Percentiles rank a stretch among this genome's conserved stretches.
Conservation (phyloP, 2,888 invertebrate species). For the Acanthococcus lagerstroemiae region DNA sequence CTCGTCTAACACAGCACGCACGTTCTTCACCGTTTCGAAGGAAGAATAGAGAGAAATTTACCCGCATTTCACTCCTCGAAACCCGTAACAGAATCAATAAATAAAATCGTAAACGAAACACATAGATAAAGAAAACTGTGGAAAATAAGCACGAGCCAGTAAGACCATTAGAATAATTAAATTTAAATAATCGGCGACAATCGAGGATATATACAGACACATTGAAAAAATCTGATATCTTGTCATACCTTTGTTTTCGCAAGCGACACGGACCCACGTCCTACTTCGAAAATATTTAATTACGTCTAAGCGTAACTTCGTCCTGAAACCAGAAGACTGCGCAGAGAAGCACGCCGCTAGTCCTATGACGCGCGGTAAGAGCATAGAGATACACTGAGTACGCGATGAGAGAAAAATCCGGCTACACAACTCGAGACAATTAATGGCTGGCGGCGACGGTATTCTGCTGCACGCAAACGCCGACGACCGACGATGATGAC, state of each 20-base stretch:
- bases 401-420: background rate
- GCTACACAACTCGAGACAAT: background rate
- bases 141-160: slow-evolving; percentile 22
- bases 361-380: background rate
- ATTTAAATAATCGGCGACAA: background rate
- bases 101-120: background rate
- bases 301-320: too few relatives aligned
- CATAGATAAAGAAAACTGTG: background rate
- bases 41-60: too few relatives aligned
- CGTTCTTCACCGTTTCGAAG: too few relatives aligned
- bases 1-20: too few relatives aligned
- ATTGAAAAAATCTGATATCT: too few relatives aligned
- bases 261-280: too few relatives aligned
- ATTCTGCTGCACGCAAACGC: background rate
- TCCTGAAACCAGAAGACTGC: background rate
- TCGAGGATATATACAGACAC: background rate
- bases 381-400: background rate
- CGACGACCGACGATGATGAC: background rate
- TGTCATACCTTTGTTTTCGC: too few relatives aligned
- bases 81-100: too few relatives aligned
- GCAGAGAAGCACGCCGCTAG: background rate
- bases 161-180: slow-evolving; percentile 2
- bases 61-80: too few relatives aligned
- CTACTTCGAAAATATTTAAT: too few relatives aligned
- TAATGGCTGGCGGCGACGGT: background rate